A percentile compares a stretch with the other conserved stretches of the same genome.
phyloP scores from a whole-genome alignment of 2,888 invertebrate species.

The Quadroppia sp. region DNA sequence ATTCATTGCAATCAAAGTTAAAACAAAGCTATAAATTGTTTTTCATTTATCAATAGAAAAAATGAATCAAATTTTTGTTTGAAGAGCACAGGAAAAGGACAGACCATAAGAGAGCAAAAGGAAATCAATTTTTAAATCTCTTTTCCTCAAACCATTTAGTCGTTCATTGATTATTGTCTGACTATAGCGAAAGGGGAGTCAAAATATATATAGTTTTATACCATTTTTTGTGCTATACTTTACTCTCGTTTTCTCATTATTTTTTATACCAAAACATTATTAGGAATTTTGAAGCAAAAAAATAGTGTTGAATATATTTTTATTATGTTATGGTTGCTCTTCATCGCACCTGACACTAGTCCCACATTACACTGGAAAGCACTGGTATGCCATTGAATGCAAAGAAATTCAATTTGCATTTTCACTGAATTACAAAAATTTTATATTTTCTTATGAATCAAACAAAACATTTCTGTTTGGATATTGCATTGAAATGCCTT shows the following conservation, averaged over 20 bases:
- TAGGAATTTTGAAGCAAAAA: neutral
- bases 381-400: neutral
- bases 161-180: constrained; percentile 19
- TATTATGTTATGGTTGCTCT: constrained; percentile 14
- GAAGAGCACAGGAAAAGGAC: neutral
- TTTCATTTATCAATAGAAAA: neutral
- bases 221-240: neutral
- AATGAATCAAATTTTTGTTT: no score
- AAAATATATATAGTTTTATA: neutral
- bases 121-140: constrained; percentile 26
- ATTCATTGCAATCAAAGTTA: neutral
- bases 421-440: neutral
- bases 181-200: neutral
- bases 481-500: neutral
- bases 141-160: neutral
- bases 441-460: no score
- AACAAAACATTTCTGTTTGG: neutral
- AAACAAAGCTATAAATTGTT: constrained; percentile 11
- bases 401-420: constrained; percentile 2
- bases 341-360: constrained; percentile 29
- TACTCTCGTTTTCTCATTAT: neutral
- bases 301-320: neutral
- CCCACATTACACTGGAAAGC: neutral
- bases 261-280: neutral
- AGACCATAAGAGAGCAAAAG: neutral